Evolutionary conservation across 2,797 vertebrate genomes (phyloP), one percentile per base, ranked within the genome.

Genomic region (Echeneis naucrates): DNA sequence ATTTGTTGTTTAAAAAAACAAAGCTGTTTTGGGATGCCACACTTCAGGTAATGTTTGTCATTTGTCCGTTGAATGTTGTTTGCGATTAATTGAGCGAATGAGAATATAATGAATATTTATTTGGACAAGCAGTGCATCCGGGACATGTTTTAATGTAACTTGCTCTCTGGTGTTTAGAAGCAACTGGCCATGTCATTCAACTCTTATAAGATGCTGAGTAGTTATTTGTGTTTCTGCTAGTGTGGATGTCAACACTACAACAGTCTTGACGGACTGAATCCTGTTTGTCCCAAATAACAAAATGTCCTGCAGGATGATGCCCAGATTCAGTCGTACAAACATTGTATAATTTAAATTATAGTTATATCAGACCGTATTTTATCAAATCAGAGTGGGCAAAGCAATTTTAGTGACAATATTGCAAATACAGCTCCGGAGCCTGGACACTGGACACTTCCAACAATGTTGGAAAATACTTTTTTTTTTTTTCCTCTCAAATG

Each of bases 91-190:
- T 81, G 71, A 65, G 45, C 24, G 19, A 58, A 68, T 78, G 35
- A 82, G 83, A 86, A 84, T 90, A 85, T 63, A 58, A 68, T 78
- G 35, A 82, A 83, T 87, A 84, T 90, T 86, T 63, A 84, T 85
- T 81, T 82, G 65, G 61, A 60, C 64, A 81, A 81, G 45, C n/a
- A 38, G 14, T 50, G 52, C 55, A 37, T 37, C 13, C 10, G 50
- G 52, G 47, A 63, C 3, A 8, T 16, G n/a, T n/a, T n/a, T n/a
- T n/a, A 4, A 42, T 53, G 59, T 72, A 50, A 52, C 56, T 23
- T 73, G 56, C 38, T 14, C 23, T 51, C 53, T 33, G 66, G 26
- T 50, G 37, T 55, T 63, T 32, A 35, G 45, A 23, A 51, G 54
- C 23, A 44, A 37, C 3, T 3, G 6, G 21, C 3, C 2, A 2